Evolutionary conservation across 1,140 invertebrate species (phyloP).

Genomic region (Sarcophaga peregrina): DNA sequence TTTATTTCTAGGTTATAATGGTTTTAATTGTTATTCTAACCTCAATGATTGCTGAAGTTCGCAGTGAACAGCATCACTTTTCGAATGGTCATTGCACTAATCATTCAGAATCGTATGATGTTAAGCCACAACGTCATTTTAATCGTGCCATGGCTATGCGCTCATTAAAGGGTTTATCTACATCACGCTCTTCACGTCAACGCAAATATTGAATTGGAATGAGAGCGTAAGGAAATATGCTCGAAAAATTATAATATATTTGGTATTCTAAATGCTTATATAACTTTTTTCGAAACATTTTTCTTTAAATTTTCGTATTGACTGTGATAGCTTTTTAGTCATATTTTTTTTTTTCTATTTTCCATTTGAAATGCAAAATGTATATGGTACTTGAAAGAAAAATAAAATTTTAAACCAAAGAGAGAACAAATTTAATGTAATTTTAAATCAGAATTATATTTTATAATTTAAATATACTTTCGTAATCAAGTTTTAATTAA

Average conservation of each 20-base stretch:
- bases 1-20: slow-evolving; percentile 73
- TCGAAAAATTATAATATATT: neutral
- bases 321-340: slow-evolving; percentile 23
- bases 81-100: neutral
- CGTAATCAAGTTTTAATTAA: slow-evolving; percentile 1
- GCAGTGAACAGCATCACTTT: neutral
- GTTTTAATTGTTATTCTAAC: slow-evolving; percentile 84
- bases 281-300: neutral
- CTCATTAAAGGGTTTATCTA: slow-evolving; percentile 73
- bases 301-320: neutral
- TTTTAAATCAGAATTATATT: neutral
- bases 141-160: slow-evolving; percentile 88
- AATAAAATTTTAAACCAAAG: slow-evolving; percentile 53
- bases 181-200: neutral
- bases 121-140: slow-evolving; percentile 81
- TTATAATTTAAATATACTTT: neutral
- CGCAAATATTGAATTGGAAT: neutral
- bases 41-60: slow-evolving; percentile 59
- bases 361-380: neutral
- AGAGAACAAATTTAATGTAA: neutral
- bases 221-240: neutral
- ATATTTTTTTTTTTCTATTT: slow-evolving; percentile 6
- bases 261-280: neutral
- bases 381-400: slow-evolving; percentile 49
- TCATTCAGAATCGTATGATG: slow-evolving; percentile 65